phyloP scores from a whole-genome alignment of 2,797 vertebrate species.

The Phalanger gymnotis region DNA sequence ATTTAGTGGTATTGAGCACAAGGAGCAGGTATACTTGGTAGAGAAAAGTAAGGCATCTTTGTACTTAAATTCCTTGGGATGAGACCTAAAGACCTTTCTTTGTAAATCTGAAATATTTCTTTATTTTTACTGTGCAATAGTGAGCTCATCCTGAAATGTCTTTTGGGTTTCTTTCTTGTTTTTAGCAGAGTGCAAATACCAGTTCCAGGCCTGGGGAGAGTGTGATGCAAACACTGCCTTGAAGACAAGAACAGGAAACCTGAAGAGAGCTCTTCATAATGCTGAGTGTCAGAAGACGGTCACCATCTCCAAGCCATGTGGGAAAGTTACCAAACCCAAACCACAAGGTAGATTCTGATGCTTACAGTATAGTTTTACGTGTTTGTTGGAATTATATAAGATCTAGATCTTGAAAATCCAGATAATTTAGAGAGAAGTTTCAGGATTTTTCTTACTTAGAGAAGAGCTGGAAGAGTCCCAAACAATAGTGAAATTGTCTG shows the following conservation, averaged over 20 bases:
- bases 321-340: constrained; percentile 95
- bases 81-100: not conserved
- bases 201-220: constrained; percentile 97
- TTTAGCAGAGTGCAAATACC: constrained; percentile 96
- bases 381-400: not conserved
- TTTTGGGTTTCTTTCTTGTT: not conserved
- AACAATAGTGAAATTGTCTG: not conserved
- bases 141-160: constrained; percentile 23
- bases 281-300: constrained; percentile 93
- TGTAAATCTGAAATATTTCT: not conserved
- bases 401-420: not conserved
- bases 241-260: constrained; percentile 93
- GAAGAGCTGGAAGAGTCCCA: not conserved
- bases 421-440: not conserved
- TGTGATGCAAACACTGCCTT: constrained; percentile 93
- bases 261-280: constrained; percentile 95
- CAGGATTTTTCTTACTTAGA: not conserved
- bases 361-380: fast-evolving
- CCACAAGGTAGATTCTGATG: constrained; percentile 89
- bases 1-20: not conserved
- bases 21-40: not conserved
- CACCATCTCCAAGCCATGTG: constrained; percentile 95
- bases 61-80: not conserved
- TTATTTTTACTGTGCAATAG: not conserved
- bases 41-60: not conserved